Evolutionary conservation across 2,797 vertebrate species (phyloP).

Genomic region (Xerus rutilus): DNA sequence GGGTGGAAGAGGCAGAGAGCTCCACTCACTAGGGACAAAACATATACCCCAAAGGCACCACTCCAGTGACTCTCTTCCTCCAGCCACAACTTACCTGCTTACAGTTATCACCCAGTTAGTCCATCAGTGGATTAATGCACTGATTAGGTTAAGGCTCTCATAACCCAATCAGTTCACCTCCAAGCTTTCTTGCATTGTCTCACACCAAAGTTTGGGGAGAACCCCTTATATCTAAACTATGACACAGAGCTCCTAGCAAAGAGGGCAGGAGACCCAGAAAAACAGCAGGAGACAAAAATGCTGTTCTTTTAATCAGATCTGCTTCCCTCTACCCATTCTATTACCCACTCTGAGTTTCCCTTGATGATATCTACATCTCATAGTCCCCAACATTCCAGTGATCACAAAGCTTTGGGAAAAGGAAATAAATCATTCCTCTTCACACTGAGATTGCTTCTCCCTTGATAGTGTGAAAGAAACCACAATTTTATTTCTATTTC

Average conservation of each 20-base stretch:
- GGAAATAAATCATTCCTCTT: neutral
- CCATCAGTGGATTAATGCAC: too few relatives aligned
- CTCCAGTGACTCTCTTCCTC: too few relatives aligned
- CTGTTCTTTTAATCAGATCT: neutral
- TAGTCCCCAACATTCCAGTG: neutral
- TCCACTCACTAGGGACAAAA: too few relatives aligned
- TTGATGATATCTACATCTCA: neutral
- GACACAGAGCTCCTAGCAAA: neutral
- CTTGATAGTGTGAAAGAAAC: neutral
- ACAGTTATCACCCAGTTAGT: too few relatives aligned
- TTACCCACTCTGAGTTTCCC: neutral
- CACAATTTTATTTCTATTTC: slow-evolving; percentile 2
- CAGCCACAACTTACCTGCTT: too few relatives aligned
- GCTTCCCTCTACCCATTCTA: neutral
- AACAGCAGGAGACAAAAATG: neutral
- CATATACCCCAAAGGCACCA: too few relatives aligned
- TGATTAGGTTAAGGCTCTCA: too few relatives aligned
- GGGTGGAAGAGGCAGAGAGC: too few relatives aligned
- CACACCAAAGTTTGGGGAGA: too few relatives aligned
- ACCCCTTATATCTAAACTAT: too few relatives aligned
- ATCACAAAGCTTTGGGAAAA: neutral
- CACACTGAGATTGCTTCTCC: neutral
- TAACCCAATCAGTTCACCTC: too few relatives aligned
- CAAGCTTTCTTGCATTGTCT: too few relatives aligned
- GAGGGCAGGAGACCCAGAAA: neutral